Evolutionary conservation across 92 coral and sea anemone species (phyloP), one percentile per base, ranked within the genome.

Genomic region (Palythoa grandis): DNA sequence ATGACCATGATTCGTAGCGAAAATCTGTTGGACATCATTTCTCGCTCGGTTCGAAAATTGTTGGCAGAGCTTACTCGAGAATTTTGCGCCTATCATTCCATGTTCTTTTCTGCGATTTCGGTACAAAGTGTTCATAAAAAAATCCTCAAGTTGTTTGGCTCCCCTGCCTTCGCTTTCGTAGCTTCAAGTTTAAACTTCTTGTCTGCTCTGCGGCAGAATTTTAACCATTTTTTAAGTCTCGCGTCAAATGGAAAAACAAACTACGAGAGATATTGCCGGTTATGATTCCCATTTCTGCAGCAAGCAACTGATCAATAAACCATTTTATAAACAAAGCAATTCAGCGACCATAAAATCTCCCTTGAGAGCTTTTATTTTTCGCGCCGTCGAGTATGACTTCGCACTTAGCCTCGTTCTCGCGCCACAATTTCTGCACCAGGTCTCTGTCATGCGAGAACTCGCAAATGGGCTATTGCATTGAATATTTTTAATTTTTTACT

Each of bases 101-200:
- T 2, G 89, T 86, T 54, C 85, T 78, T 87, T 78, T 78, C 70
- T 77, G 67, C 12, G 77, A 77, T 77, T 86, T 70, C 58, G 19
- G 84, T 0, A 77, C 52, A 86, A 85, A 86, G n/a, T n/a, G n/a
- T n/a, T n/a, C n/a, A n/a, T n/a, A n/a, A n/a, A n/a, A n/a, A n/a
- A n/a, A 87, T 77, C 79, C 85, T 87, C 89, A 87, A 35, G 89
- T 23, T 87, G 47, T 86, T 68, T 22, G 89, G 89, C 85, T 11
- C 83, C 89, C 0, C 69, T 68, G n/a, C n/a, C 57, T 86, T 68
- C 23, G 78, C 89, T 86, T 83, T 83, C 7, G 2, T 68, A 40
- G 25, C 68, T 61, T 61, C 68, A 1, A 16, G 7, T 61, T 4
- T 7, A 19, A 61, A 61, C 68, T 61, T 61, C 23, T 61, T 61